Evolutionary conservation across 1,140 invertebrate species (phyloP), one percentile per base, ranked within the genome.

Genomic region (Branchinecta lindahli): DNA sequence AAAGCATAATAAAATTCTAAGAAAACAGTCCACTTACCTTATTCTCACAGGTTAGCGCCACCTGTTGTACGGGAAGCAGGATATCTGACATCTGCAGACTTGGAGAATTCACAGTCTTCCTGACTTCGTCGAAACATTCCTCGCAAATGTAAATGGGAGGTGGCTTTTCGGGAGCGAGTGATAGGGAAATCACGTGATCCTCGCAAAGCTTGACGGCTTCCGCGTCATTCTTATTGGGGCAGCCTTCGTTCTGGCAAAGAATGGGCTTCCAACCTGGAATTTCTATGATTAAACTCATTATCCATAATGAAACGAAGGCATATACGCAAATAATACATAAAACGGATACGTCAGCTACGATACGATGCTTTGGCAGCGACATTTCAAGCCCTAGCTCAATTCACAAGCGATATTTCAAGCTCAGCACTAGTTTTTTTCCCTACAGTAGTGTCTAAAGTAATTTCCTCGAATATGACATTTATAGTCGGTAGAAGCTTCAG

Each of bases 91-190:
- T 85, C 12, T 85, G 87, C 80, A 18, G 21, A 6, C 47, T 70
- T 75, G 47, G 88, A 84, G 77, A 68, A 69, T 65, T 82, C n/a
- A n/a, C n/a, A 75, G 86, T 81, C 78, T 70, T 78, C 76, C 69
- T 78, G 73, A 97, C 89, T 78, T 92, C 87, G 77, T 96, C 94
- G 46, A 91, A 91, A 81, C 96, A 99, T 78, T 95, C 94, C 74
- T 95, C 91, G 78, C 96, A 99, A 0, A 98, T 83, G 78, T 95
- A 96, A 7, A 98, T 82, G 0, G 96, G 95, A 10, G 96, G 95
- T 0, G 95, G 92, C 70, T 86, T 91, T 81, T 87, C 92, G 70
- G 81, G 87, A 70, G 86, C 89, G 82, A 69, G 80, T 45, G 85
- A 87, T 67, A 91, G 90, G 71, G 88, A 88, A 72, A 92, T 88